phyloP scores from a whole-genome alignment of 1,140 invertebrate species.

The Pectinophora gossypiella region DNA sequence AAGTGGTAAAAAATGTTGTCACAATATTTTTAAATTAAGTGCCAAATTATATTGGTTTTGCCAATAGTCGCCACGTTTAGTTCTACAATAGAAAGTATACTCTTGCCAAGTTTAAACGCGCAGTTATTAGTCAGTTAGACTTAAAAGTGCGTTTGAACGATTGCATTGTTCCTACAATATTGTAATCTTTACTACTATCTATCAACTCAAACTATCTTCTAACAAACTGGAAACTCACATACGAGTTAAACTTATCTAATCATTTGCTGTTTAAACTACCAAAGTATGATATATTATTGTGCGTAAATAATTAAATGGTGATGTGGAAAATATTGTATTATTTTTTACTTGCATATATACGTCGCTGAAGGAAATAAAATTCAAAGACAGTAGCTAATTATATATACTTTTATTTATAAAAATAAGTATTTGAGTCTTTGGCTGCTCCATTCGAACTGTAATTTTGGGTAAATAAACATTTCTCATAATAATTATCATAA shows the following conservation, averaged over 20 bases:
- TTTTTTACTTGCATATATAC: too few relatives aligned
- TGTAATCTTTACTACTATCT: not conserved
- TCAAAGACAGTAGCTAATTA: not conserved
- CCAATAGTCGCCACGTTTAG: not conserved
- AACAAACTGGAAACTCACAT: not conserved
- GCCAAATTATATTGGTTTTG: not conserved
- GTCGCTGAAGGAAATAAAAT: too few relatives aligned
- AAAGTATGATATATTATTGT: conserved; percentile 19
- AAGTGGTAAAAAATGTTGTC: too few relatives aligned
- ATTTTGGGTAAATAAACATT: too few relatives aligned
- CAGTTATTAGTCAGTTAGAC: too few relatives aligned
- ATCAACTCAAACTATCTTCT: not conserved
- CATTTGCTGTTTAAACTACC: conserved; percentile 14
- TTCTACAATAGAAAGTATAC: not conserved
- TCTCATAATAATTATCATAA: too few relatives aligned
- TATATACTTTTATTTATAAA: conserved; percentile 12
- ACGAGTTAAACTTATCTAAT: not conserved
- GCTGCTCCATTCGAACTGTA: conserved; percentile 11
- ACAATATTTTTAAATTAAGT: too few relatives aligned
- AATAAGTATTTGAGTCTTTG: conserved; percentile 14
- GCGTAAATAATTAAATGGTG: conserved; percentile 30
- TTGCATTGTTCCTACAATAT: too few relatives aligned
- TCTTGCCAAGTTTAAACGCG: not conserved
- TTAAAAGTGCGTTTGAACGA: too few relatives aligned
- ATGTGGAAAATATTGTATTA: too few relatives aligned